Percentiles rank a stretch among this genome's conserved stretches.
phyloP scores from a whole-genome alignment of 2,888 invertebrate species.

The Cheilosia scutellata region DNA sequence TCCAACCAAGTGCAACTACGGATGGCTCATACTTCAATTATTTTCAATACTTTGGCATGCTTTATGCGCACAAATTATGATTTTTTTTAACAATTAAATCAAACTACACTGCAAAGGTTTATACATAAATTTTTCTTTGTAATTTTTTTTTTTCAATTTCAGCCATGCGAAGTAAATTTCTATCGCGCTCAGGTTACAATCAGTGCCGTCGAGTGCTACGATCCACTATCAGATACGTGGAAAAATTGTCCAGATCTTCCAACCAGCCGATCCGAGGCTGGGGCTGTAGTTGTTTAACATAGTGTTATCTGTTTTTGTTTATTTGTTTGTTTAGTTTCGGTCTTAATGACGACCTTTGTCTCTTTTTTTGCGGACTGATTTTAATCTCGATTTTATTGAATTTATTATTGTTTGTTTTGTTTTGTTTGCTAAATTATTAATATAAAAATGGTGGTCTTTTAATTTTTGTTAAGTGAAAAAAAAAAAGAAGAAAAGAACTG shows the following conservation, averaged over 20 bases:
- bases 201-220: constrained; percentile 92
- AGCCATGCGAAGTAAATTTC: constrained; percentile 91
- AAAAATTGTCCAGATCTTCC: constrained; percentile 91
- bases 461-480: constrained; percentile 16
- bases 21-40: too few relatives aligned
- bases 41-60: too few relatives aligned
- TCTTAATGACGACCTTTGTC: constrained; percentile 45
- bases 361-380: constrained; percentile 52
- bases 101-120: neutral
- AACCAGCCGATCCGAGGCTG: constrained; percentile 94
- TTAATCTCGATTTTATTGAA: constrained; percentile 5
- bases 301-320: constrained; percentile 51
- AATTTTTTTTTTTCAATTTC: constrained; percentile 21
- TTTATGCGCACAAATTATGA: neutral
- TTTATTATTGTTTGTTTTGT: constrained; percentile 14
- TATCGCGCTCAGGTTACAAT: constrained; percentile 94
- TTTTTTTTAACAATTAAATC: neutral
- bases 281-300: constrained; percentile 91
- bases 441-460: constrained; percentile 2
- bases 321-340: constrained; percentile 39
- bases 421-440: constrained; percentile 7
- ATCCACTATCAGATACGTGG: constrained; percentile 92
- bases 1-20: too few relatives aligned
- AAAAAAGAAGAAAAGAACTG: constrained; percentile 57
- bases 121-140: neutral